Conservation (phyloP, 2,797 vertebrate genomes). For the Macropodus opercularis region DNA sequence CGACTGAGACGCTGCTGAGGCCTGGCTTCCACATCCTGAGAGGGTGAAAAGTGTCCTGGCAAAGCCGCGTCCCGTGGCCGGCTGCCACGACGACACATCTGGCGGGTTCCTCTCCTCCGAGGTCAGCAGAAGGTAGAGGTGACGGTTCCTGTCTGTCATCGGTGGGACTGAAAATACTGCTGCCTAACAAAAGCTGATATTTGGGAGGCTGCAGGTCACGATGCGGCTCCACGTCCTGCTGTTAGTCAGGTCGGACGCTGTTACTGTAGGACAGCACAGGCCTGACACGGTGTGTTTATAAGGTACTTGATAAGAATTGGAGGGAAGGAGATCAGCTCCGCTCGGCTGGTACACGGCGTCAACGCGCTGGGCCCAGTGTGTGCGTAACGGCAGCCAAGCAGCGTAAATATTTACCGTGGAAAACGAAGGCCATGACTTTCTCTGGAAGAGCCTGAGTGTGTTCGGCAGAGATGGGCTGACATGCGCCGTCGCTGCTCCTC, state of each 20-base stretch:
- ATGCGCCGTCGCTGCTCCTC: too few species aligned
- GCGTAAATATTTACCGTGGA: constrained; percentile 86
- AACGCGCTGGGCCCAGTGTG: constrained; percentile 30
- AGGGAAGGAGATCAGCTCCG: constrained; percentile 25
- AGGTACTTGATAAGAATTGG: constrained; percentile 12
- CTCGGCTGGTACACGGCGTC: constrained; percentile 14
- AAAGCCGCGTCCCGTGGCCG: constrained; percentile 39
- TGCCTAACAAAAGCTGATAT: too few species aligned
- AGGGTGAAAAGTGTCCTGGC: constrained; percentile 65
- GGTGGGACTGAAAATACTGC: too few species aligned
- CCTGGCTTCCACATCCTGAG: constrained; percentile 37
- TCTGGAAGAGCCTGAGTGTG: constrained; percentile 24
- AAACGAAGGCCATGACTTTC: constrained; percentile 73
- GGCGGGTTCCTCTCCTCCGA: constrained; percentile 33
- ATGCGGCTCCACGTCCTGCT: too few species aligned
- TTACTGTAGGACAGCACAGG: too few species aligned
- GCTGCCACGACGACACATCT: constrained; percentile 44
- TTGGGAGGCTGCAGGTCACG: too few species aligned
- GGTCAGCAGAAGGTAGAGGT: constrained; percentile 35
- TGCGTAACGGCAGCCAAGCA: constrained; percentile 65
- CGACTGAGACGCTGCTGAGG: constrained; percentile 21
- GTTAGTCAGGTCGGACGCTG: too few species aligned
- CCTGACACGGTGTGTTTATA: constrained; percentile 45
- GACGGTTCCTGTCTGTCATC: too few species aligned
- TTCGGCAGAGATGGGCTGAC: background rate